Conservation (phyloP, 2,113 vertebrate species). For the Otus sunia region DNA sequence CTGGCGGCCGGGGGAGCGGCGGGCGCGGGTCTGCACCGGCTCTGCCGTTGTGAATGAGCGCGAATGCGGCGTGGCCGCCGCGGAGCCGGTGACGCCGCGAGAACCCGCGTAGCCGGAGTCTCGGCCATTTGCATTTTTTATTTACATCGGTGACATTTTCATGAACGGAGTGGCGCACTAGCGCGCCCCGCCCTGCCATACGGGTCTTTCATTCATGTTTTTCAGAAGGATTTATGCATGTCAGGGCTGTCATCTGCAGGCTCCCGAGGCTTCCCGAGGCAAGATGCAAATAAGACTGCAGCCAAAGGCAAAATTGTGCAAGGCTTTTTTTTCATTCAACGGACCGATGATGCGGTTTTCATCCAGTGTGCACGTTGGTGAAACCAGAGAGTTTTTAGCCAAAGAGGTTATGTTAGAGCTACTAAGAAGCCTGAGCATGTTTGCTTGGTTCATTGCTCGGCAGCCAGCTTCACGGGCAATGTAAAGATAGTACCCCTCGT, state of each 20-base stretch:
- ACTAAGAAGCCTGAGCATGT: neutral
- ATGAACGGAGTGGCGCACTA: neutral
- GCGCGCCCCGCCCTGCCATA: neutral
- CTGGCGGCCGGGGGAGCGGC: neutral
- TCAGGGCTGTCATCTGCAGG: neutral
- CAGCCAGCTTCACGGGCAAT: neutral
- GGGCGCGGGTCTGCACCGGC: neutral
- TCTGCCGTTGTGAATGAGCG: neutral
- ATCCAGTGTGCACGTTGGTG: neutral
- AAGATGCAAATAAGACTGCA: neutral
- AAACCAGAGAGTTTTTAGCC: neutral
- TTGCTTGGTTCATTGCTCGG: neutral
- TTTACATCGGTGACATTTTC: neutral
- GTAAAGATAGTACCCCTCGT: neutral
- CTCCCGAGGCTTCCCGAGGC: neutral
- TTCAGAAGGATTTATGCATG: neutral
- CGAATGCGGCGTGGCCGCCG: accelerated
- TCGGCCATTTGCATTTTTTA: neutral
- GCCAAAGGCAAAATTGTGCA: neutral
- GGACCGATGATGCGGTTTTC: neutral
- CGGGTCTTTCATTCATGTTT: constrained; percentile 40
- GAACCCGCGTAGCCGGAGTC: neutral
- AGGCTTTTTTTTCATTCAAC: neutral
- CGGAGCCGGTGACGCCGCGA: neutral
- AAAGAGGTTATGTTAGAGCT: neutral